These are phyloP conservation scores for Syrmaticus mikado DNA, from an alignment of 2,113 vertebrate species.

Conservation along the genomic window DNA sequence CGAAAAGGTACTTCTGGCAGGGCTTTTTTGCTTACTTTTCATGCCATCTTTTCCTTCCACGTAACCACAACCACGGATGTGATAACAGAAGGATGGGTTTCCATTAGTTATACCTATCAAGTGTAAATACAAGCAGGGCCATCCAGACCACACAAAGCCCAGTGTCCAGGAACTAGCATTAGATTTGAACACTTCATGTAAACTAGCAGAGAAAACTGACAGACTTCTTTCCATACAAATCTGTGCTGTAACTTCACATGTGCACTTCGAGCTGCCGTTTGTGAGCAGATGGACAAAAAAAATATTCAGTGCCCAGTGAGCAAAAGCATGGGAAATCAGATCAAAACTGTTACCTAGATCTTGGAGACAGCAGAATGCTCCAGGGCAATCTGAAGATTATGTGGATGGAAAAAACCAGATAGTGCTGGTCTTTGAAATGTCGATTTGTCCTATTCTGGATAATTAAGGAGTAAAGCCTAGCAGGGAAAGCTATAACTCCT, in stretches of 20 bases:
- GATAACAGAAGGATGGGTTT: background rate
- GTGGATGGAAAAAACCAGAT: constrained; percentile 23
- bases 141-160: background rate
- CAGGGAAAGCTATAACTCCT: background rate
- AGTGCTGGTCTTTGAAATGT: background rate
- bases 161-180: rapidly evolving
- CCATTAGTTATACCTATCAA: background rate
- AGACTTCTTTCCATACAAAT: background rate
- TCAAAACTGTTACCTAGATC: constrained; percentile 15
- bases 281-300: constrained; percentile 31
- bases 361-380: constrained; percentile 15
- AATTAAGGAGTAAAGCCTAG: constrained; percentile 20
- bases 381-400: background rate
- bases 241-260: background rate
- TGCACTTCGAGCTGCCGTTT: background rate
- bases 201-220: background rate
- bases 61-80: background rate
- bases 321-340: background rate
- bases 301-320: background rate
- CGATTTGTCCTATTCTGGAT: background rate
- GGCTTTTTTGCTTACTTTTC: background rate
- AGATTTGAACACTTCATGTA: background rate
- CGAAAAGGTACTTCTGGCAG: background rate
- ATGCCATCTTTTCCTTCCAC: background rate
- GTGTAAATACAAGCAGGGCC: background rate